Evolutionary conservation across 1,140 invertebrate genomes (phyloP), one percentile per base, ranked within the genome.

Genomic region (Ptiloglossa arizonensis): DNA sequence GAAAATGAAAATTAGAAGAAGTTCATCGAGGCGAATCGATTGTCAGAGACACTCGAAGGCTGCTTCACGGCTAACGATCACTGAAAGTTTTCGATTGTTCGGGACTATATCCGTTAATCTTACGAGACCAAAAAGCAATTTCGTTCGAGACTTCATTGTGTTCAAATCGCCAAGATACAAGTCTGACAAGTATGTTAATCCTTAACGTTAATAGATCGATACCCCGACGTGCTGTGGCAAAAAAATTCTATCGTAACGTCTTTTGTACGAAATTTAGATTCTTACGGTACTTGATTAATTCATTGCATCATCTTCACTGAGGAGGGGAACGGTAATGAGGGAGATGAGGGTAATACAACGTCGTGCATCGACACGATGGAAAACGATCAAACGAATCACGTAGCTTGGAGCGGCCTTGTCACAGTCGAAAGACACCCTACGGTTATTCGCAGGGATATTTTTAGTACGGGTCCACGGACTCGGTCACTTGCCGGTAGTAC

Each of bases 81-180:
- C 29, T 77, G 62, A 24, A 41, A n/a, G 24, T 22, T 66, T 56
- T 44, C 24, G 62, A 56, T 52, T 52, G 24, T 67, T 67, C 52
- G 15, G 19, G 17, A 38, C 11, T n/a, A 46, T 15, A 38, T 19
- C 19, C 41, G 19, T 38, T 38, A 67, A n/a, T 22, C 27, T 56
- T 41, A 35, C 57, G 48, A 71, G 48, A 60, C 48, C 57, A 54
- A 78, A 52, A 71, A 77, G 71, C 56, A 70, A 59, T 69, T 82
- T 81, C 74, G 52, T 81, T 80, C 68, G 74, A 71, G 67, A 81
- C 72, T 81, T 81, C 35, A 82, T 81, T 81, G 81, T 82, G 81
- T 82, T 82, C 81, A 82, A 81, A 66, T 70, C 35, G 60, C 52
- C 52, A 64, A 35, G 52, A 68, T 76, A 70, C 54, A 75, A 54